These are phyloP conservation scores for Holocentrus rufus DNA, from an alignment of 2,797 vertebrate genomes.

Conservation along the genomic window DNA sequence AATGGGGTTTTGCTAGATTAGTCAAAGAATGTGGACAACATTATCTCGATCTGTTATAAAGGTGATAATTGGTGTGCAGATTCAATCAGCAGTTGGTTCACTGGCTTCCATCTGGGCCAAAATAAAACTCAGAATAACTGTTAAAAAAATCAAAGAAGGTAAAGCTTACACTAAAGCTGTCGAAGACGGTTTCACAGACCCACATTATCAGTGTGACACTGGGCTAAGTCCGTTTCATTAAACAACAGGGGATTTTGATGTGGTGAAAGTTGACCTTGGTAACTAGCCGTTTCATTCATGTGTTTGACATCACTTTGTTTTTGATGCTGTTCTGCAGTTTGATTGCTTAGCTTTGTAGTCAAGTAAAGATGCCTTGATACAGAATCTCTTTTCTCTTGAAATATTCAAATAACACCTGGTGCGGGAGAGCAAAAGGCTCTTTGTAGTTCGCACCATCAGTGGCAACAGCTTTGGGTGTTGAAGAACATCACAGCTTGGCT, in stretches of 20 bases:
- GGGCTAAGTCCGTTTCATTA: background rate
- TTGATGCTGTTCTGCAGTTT: conserved; percentile 17
- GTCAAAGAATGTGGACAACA: background rate
- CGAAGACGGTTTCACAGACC: background rate
- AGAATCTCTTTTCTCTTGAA: conserved; percentile 45
- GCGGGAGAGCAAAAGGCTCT: conserved; percentile 34
- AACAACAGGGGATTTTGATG: conserved; percentile 6
- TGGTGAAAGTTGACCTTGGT: conserved; percentile 6
- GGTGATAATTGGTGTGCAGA: conserved; percentile 22
- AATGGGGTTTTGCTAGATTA: background rate
- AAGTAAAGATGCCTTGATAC: conserved; percentile 19
- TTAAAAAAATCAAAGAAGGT: conserved; percentile 20
- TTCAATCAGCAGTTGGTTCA: conserved; percentile 1
- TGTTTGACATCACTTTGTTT: conserved; percentile 12
- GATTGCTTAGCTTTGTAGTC: conserved; percentile 24
- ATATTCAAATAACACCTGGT: conserved; percentile 67
- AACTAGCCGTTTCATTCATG: conserved; percentile 16
- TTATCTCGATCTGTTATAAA: background rate
- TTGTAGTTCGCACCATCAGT: conserved; percentile 46
- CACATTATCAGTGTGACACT: background rate
- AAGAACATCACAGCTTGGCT: conserved; percentile 65
- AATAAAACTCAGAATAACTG: conserved; percentile 17
- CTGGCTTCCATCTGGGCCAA: background rate
- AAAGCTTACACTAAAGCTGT: background rate
- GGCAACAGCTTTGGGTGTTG: conserved; percentile 64